Evolutionary conservation across 2,888 invertebrate genomes (phyloP).

Genomic region (Agrotis puta): DNA sequence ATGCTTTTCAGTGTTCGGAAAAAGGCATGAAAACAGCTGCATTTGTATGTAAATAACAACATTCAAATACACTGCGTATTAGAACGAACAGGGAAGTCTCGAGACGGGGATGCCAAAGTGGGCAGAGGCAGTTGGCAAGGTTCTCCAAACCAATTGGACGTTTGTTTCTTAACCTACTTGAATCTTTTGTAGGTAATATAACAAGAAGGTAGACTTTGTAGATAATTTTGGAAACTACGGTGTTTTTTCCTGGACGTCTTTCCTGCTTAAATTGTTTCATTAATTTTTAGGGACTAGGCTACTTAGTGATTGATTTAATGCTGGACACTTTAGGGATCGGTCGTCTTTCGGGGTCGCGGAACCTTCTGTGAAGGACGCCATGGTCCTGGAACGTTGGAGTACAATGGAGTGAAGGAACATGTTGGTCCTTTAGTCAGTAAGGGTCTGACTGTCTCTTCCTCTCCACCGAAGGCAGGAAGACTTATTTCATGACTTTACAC

Average conservation of each 20-base stretch:
- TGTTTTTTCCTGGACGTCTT: neutral
- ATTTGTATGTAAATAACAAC: constrained; percentile 61
- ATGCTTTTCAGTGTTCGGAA: constrained; percentile 36
- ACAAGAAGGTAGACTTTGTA: constrained; percentile 2
- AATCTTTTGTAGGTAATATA: constrained; percentile 28
- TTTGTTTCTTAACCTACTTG: constrained; percentile 11
- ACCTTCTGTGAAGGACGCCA: too few species aligned
- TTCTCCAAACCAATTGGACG: constrained; percentile 34
- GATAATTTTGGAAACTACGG: neutral
- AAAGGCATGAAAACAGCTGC: constrained; percentile 51
- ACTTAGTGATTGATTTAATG: too few species aligned
- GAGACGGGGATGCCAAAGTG: constrained; percentile 48
- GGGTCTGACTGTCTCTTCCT: too few species aligned
- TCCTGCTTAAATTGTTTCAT: neutral
- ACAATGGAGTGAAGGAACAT: too few species aligned
- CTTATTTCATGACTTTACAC: too few species aligned
- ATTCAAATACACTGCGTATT: constrained; percentile 54
- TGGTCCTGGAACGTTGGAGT: too few species aligned
- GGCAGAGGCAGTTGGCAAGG: constrained; percentile 48
- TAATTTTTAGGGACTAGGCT: neutral
- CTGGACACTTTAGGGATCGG: too few species aligned
- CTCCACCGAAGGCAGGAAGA: too few species aligned
- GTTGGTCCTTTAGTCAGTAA: too few species aligned
- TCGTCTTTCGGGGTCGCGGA: too few species aligned
- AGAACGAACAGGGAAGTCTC: constrained; percentile 32